Evolutionary conservation across 2,888 invertebrate species (phyloP), one percentile per base, ranked within the genome.

Genomic region (Lamellibrachia columna): DNA sequence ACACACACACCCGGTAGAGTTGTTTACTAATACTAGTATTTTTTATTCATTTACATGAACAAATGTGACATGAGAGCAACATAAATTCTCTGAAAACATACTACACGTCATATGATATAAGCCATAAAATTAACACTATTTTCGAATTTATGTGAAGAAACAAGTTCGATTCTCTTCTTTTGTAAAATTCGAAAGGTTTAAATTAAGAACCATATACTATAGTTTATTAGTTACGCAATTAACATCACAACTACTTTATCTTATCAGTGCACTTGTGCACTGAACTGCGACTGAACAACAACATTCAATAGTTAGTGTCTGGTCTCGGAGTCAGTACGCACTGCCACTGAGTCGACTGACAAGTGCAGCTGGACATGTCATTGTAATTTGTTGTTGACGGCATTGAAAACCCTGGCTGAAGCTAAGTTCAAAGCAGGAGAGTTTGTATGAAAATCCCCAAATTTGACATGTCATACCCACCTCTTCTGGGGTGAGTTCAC

Each of bases 401-500:
- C 75, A 15, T 75, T 75, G 75, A 75, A 75, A 75, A 22, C 75
- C 11, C 75, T 15, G 6, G 15, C 75, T 75, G 75, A 75, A 22
- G 75, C 75, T 15, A 11, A 75, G 75, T 75, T 75, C 11, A 75
- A 75, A 75, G 1, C 75, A n/a, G 75, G 75, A 11, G 75, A 75
- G 75, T 75, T 22, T 75, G 22, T 75, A 75, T 75, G 75, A 22
- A 75, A 75, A 75, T 75, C n/a, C 75, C 75, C 22, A 75, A 15
- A 75, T 75, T 75, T 22, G 4, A 91, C 53, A 53, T 52, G 52
- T 40, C 22, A 92, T 90, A 93, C 98, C 97, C 97, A 98, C 98
- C 98, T 98, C 98, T 97, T 98, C 98, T 97, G 98, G 98, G 96
- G 98, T 98, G 95, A 98, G 97, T 97, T 98, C 98, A 97, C 98